Evolutionary conservation across 2,888 invertebrate species (phyloP).

Genomic region (Drosophila vallismaia): DNA sequence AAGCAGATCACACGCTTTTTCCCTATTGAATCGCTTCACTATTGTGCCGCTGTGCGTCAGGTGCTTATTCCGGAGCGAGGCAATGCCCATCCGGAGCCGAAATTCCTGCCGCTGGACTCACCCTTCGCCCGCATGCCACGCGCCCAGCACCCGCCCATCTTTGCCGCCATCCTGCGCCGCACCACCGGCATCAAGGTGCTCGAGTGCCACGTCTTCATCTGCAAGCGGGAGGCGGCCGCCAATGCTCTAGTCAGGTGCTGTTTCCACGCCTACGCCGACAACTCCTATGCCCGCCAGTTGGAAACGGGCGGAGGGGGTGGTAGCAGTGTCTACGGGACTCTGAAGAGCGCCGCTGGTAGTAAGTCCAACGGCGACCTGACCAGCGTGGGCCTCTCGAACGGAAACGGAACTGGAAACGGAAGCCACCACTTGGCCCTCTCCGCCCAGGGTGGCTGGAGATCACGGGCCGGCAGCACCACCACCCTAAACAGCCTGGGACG

Average conservation of each 20-base stretch:
- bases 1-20: slow-evolving; percentile 97
- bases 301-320: slow-evolving; percentile 85
- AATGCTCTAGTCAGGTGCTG: slow-evolving; percentile 98
- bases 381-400: slow-evolving; percentile 76
- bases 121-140: slow-evolving; percentile 97
- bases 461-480: slow-evolving; percentile 86
- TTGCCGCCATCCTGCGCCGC: slow-evolving; percentile 97
- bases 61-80: slow-evolving; percentile 89
- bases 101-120: slow-evolving; percentile 97
- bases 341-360: slow-evolving; percentile 83
- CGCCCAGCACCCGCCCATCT: slow-evolving; percentile 96
- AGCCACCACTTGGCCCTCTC: slow-evolving; percentile 65
- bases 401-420: slow-evolving; percentile 74
- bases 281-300: slow-evolving; percentile 94
- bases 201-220: slow-evolving; percentile 99
- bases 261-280: slow-evolving; percentile 98
- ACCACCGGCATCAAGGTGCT: slow-evolving; percentile 98
- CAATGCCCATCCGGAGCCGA: slow-evolving; percentile 88
- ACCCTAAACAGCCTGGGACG: slow-evolving; percentile 86
- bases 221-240: slow-evolving; percentile 97
- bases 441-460: slow-evolving; percentile 85
- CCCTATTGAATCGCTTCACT: slow-evolving; percentile 97
- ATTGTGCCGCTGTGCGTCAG: slow-evolving; percentile 97
- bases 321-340: slow-evolving; percentile 85
- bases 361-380: slow-evolving; percentile 83